Base-by-base conservation (phyloP, 2,797 vertebrate species). In the Tragelaphus oryx region DNA sequence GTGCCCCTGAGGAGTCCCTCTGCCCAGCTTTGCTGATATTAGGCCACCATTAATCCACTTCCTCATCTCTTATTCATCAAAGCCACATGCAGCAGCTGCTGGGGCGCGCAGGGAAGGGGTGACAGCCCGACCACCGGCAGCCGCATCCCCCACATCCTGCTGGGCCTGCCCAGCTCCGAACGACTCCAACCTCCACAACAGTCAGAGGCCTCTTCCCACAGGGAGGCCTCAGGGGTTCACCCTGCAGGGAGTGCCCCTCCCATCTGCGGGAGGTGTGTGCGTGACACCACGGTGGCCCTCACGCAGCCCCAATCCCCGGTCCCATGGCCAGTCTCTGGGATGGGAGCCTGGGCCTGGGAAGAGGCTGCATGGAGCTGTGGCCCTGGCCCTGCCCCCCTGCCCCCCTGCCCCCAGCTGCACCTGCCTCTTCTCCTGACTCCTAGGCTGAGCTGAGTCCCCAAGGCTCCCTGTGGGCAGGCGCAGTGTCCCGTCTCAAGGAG, bases 61-160 rank as follows among this genome's bases (percentile, higher is more conserved):
- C 71, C 22, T 96, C 74, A 87, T 95, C 50, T 95, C 92, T 96
- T 95, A 94, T 90, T 94, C 92, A 94, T 97, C 88, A 92, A 92
- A 97, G 92, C 41, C 78, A 82, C 74, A 65, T 5, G 44, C 74
- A 83, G 92, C 50, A 89, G 83, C 44, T 92, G 59, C 41, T 0
- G 2, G 75, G 62, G 41, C 41, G 8, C 8, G 1, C 26, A 80
- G 76, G 62, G 48, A 95, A 94, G 68, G 52, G 50, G 46, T 0
- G 0, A n/a, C 26, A 60, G 26, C 41, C 76, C 0, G 6, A 82
- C 30, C 60, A 46, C 24, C 20, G 44, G 74, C 57, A 65, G 55
- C 3, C 0, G 4, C 8, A 33, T 20, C 13, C n/a, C 5, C 33
- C 3, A 52, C 55, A 50, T 78, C 62, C 86, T 30, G 6, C 37